Percentiles rank a stretch among this genome's conserved stretches.
These are phyloP conservation scores for Helicoverpa armigera DNA, from an alignment of 1,140 invertebrate species.

Conservation along the genomic window DNA sequence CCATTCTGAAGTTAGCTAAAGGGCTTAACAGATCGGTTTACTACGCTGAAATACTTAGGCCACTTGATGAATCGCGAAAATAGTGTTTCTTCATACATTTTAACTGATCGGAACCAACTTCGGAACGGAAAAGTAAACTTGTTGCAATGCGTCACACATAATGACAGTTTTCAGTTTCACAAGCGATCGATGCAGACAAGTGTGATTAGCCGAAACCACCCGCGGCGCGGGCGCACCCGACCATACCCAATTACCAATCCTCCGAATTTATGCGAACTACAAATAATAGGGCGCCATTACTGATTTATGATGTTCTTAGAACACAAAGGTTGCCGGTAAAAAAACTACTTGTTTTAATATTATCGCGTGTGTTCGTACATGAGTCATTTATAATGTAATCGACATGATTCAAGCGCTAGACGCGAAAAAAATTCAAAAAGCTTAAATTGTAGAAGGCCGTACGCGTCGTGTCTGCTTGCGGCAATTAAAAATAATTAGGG, in stretches of 20 bases:
- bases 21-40: too few species aligned
- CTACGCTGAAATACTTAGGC: too few species aligned
- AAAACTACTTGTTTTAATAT: slow-evolving; percentile 66
- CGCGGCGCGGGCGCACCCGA: slow-evolving; percentile 61
- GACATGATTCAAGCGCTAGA: slow-evolving; percentile 75
- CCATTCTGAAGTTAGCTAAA: not conserved
- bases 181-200: slow-evolving; percentile 23
- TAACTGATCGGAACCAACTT: not conserved
- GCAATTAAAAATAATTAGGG: slow-evolving; percentile 86
- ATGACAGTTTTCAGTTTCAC: slow-evolving; percentile 18
- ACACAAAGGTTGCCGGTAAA: slow-evolving; percentile 63
- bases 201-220: slow-evolving; percentile 58
- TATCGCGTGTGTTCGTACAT: slow-evolving; percentile 62
- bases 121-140: not conserved
- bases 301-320: slow-evolving; percentile 76
- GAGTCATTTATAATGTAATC: slow-evolving; percentile 73
- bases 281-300: slow-evolving; percentile 79
- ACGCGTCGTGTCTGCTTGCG: slow-evolving; percentile 73
- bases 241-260: slow-evolving; percentile 65
- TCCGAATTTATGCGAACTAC: slow-evolving; percentile 69
- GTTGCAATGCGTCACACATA: not conserved
- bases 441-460: slow-evolving; percentile 79
- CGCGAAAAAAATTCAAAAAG: slow-evolving; percentile 79
- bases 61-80: not conserved
- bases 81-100: not conserved